Percentiles rank a stretch among this genome's conserved stretches.
Conservation (phyloP, 2,888 invertebrate genomes). For the Drosophila niveifrons region DNA sequence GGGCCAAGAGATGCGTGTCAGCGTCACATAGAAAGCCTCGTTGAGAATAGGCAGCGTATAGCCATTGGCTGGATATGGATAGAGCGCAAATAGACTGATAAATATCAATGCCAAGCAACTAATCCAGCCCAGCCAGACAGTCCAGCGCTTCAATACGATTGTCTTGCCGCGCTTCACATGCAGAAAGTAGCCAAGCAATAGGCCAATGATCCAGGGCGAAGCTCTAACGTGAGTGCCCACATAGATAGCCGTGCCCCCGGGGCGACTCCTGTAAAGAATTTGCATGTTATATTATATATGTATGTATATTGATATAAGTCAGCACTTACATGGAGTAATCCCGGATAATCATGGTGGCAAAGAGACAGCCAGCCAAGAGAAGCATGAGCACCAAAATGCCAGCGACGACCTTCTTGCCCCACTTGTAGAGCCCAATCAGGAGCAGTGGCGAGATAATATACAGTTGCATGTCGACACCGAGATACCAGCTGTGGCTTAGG, state of each 20-base stretch:
- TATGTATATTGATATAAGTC: too few species aligned
- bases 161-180: slow-evolving; percentile 52
- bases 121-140: slow-evolving; percentile 71
- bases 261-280: too few species aligned
- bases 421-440: slow-evolving; percentile 70
- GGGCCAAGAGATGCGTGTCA: slow-evolving; percentile 78
- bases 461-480: slow-evolving; percentile 87
- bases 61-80: slow-evolving; percentile 48
- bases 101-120: slow-evolving; percentile 56
- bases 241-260: background rate
- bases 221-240: slow-evolving; percentile 68
- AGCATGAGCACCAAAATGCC: slow-evolving; percentile 61
- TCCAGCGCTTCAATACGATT: slow-evolving; percentile 24
- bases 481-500: slow-evolving; percentile 87
- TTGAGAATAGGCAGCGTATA: slow-evolving; percentile 41
- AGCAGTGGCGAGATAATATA: slow-evolving; percentile 86
- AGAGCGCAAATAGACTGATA: slow-evolving; percentile 65
- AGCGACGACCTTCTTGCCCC: slow-evolving; percentile 68
- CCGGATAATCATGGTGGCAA: slow-evolving; percentile 51
- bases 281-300: too few species aligned
- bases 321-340: slow-evolving; percentile 47
- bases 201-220: slow-evolving; percentile 75
- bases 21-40: slow-evolving; percentile 73
- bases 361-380: slow-evolving; percentile 55
- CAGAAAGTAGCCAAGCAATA: slow-evolving; percentile 74